phyloP scores from a whole-genome alignment of 2,888 invertebrate genomes.

The Dolichomitus sp. region DNA sequence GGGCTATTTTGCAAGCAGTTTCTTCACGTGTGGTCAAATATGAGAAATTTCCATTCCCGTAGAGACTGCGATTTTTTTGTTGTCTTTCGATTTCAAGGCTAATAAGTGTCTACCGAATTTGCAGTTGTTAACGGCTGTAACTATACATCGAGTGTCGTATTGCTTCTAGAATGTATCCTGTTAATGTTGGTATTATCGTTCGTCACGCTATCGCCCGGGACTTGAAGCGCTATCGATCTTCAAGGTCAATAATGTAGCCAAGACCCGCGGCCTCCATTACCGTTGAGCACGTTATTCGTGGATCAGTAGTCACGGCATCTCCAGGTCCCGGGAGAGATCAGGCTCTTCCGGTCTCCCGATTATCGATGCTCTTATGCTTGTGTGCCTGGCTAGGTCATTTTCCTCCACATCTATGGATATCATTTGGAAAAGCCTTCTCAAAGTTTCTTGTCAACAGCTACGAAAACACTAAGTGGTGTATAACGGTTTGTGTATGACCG shows the following conservation, averaged over 20 bases:
- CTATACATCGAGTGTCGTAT: not conserved
- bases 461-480: not conserved
- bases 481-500: no score
- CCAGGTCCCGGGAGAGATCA: conserved; percentile 27
- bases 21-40: not conserved
- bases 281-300: conserved; percentile 52
- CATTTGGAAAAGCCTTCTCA: not conserved
- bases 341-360: conserved; percentile 49
- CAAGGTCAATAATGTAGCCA: conserved; percentile 65
- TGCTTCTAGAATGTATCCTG: not conserved
- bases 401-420: conserved; percentile 2
- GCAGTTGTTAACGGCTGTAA: not conserved
- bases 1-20: not conserved
- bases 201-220: conserved; percentile 58
- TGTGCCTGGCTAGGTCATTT: no score
- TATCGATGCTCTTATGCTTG: conserved; percentile 39
- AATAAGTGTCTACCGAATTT: not conserved
- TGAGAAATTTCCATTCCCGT: not conserved
- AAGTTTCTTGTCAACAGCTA: conserved; percentile 3
- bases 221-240: conserved; percentile 55
- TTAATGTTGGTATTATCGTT: conserved; percentile 55
- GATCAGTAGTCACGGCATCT: conserved; percentile 61
- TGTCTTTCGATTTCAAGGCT: conserved; percentile 20
- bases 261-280: conserved; percentile 56
- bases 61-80: not conserved